Conservation (phyloP, 2,113 vertebrate genomes). For the Poecilia latipinna region DNA sequence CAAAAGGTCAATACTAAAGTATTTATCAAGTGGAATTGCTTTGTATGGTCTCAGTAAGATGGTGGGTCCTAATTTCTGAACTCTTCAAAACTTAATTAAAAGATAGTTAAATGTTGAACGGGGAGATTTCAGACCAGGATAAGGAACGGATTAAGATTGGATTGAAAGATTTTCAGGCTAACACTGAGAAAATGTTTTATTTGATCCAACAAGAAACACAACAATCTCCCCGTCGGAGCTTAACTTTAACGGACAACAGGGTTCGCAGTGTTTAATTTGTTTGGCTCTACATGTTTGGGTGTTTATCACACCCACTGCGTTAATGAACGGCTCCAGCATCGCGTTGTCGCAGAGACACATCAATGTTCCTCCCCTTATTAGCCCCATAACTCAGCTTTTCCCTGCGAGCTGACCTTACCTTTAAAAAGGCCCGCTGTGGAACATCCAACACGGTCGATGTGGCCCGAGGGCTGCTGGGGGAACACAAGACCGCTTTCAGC, state of each 20-base stretch:
- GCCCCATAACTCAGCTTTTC: conserved; percentile 64
- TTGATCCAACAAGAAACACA: background rate
- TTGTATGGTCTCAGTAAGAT: too few relatives aligned
- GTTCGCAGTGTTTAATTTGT: conserved; percentile 1
- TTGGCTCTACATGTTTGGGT: background rate
- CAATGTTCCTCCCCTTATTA: conserved; percentile 64
- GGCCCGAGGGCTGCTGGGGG: conserved; percentile 41
- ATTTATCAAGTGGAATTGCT: too few relatives aligned
- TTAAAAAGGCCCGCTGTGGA: conserved; percentile 43
- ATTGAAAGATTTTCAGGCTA: background rate
- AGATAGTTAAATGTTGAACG: background rate
- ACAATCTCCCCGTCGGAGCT: background rate
- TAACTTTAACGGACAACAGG: conserved; percentile 19
- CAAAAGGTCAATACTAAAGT: too few relatives aligned
- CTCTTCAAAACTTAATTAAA: background rate
- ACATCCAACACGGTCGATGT: conserved; percentile 49
- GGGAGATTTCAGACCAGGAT: background rate
- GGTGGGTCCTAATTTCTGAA: too few relatives aligned
- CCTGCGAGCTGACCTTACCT: conserved; percentile 37
- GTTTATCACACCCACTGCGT: conserved; percentile 35
- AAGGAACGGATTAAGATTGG: background rate
- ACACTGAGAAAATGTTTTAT: background rate
- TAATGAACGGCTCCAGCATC: conserved; percentile 52
- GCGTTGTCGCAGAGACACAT: conserved; percentile 43
- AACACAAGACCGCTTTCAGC: conserved; percentile 14